Base-by-base conservation (phyloP, 2,797 vertebrate species). In the Sphenodon punctatus region DNA sequence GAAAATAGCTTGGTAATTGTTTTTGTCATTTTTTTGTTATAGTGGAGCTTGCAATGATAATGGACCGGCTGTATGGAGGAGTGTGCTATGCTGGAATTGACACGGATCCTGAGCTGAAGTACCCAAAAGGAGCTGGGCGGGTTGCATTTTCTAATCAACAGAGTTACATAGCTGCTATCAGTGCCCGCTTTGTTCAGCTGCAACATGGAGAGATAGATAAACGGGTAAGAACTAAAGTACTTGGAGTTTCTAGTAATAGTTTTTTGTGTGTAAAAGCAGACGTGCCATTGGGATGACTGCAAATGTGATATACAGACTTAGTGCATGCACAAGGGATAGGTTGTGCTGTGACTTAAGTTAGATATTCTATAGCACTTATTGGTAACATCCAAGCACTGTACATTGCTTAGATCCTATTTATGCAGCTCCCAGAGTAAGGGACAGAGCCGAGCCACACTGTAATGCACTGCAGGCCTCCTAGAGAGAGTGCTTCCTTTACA, bases 191-290 rank as follows among this genome's bases (percentile, higher is more conserved):
- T 95, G 99, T 99, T 95, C 98, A 99, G 94, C 97, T 99, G 96
- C 99, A 99, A 96, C 99, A 99, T 43, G 98, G 98, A 93, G 99
- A 99, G 95, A 99, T 99, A 95, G 98, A 99, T 97, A 99, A 99
- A 98, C 97, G 99, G 98, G 99, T 99, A 94, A 97, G 98, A 86
- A 72, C 78, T 65, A 49, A 49, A 67, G 69, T 34, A 5, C 14
- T 1, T 78, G 46, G 43, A 78, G 74, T 59, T 80, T 76, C 68
- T 68, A 66, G 67, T 53, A 70, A 75, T 61, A 45, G 59, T 70
- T 84, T 25, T 49, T 80, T 19, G 43, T 20, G 1, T 81, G 82
- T 45, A 73, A 23, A n/a, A 43, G 74, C 17, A 11, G 32, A 6
- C 61, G 16, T 45, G 71, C 32, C 55, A 69, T 8, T 67, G 63